A percentile compares a stretch with the other conserved stretches of the same genome.
Evolutionary conservation across 1,140 invertebrate genomes (phyloP).

Genomic region (Melanaphis sacchari): DNA sequence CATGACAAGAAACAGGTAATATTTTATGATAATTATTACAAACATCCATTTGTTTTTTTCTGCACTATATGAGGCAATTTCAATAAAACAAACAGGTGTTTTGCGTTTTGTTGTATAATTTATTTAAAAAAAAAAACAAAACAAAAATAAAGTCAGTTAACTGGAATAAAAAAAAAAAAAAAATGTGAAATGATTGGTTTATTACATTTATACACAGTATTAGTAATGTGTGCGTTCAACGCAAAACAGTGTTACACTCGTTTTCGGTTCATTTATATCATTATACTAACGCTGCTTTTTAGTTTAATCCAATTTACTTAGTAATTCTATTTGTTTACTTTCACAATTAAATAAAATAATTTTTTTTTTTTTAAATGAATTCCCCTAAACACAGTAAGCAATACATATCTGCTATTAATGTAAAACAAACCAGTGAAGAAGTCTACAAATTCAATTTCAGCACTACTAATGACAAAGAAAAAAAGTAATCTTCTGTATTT

Average conservation of each 20-base stretch:
- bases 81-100: constrained; percentile 51
- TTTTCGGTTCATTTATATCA: background rate
- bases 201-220: constrained; percentile 41
- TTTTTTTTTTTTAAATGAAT: constrained; percentile 45
- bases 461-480: background rate
- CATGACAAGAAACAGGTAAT: constrained; percentile 39
- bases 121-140: constrained; percentile 37
- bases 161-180: constrained; percentile 51
- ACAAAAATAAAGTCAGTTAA: constrained; percentile 29
- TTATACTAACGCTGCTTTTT: background rate
- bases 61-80: background rate
- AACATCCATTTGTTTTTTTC: constrained; percentile 41
- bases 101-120: constrained; percentile 38
- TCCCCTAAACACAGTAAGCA: background rate
- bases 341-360: background rate
- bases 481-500: constrained; percentile 31
- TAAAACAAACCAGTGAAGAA: background rate
- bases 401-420: constrained; percentile 36
- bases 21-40: constrained; percentile 50
- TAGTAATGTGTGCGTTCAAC: background rate
- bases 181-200: constrained; percentile 44
- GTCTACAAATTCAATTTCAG: constrained; percentile 35
- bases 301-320: background rate
- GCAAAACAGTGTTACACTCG: constrained; percentile 5
- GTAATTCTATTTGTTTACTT: background rate